These are phyloP conservation scores for Stigmatopora argus DNA, from an alignment of 2,113 vertebrate species.

Conservation along the genomic window DNA sequence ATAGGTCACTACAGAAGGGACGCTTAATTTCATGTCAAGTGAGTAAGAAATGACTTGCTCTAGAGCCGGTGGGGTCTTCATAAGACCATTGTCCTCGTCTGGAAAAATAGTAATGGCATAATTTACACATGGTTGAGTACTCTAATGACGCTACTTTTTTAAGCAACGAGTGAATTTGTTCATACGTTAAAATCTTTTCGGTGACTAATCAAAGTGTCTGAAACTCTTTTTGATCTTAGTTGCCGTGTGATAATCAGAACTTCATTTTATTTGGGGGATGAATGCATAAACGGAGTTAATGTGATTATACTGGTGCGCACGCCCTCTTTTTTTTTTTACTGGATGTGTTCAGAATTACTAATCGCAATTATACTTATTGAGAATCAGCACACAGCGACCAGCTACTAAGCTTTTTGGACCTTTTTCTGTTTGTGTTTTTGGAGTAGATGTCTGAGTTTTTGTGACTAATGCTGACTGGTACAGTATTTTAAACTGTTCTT, in stretches of 20 bases:
- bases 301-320: too few relatives aligned
- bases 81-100: not conserved
- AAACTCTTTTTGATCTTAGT: slow-evolving; percentile 18
- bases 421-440: too few relatives aligned
- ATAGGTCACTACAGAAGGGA: slow-evolving; percentile 9
- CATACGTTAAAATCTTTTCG: slow-evolving; percentile 19
- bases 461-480: too few relatives aligned
- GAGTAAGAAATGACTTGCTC: slow-evolving; percentile 24
- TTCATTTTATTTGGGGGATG: too few relatives aligned
- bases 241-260: not conserved
- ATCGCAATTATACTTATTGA: too few relatives aligned
- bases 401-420: too few relatives aligned
- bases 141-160: slow-evolving; percentile 3
- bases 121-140: not conserved
- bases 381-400: too few relatives aligned
- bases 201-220: slow-evolving; percentile 22
- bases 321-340: too few relatives aligned
- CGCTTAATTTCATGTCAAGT: slow-evolving; percentile 24
- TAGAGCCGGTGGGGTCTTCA: slow-evolving; percentile 10
- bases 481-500: too few relatives aligned
- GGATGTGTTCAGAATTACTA: too few relatives aligned
- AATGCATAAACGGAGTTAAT: too few relatives aligned
- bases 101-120: slow-evolving; percentile 1
- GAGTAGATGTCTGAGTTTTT: not conserved
- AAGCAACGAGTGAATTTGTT: slow-evolving; percentile 21